These are phyloP conservation scores for Pica pica DNA, from an alignment of 2,113 vertebrate genomes.

Conservation along the genomic window DNA sequence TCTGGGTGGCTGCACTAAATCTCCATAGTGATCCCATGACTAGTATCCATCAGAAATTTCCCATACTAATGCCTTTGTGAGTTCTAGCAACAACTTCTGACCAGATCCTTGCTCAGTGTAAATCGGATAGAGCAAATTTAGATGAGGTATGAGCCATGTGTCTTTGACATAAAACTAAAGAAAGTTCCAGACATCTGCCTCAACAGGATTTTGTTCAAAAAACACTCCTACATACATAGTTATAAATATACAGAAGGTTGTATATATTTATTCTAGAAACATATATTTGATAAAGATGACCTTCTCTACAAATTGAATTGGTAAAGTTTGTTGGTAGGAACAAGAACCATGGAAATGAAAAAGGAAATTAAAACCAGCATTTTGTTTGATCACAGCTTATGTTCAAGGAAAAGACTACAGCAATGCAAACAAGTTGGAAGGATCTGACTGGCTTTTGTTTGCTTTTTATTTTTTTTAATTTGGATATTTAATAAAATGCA, in stretches of 20 bases:
- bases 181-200: constrained; percentile 60
- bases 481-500: background rate
- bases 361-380: background rate
- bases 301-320: constrained; percentile 1
- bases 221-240: constrained; percentile 32
- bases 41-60: background rate
- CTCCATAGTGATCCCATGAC: background rate
- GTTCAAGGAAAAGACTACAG: background rate
- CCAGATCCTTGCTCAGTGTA: background rate
- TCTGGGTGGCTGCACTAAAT: background rate
- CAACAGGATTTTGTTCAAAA: constrained; percentile 50
- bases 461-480: background rate
- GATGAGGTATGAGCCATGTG: background rate
- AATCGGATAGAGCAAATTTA: constrained; percentile 13
- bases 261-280: constrained; percentile 41
- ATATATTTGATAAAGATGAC: constrained; percentile 45
- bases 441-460: background rate
- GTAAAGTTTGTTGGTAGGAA: background rate
- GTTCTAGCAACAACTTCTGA: background rate
- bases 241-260: constrained; percentile 53
- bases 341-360: background rate
- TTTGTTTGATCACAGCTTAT: background rate
- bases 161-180: constrained; percentile 56
- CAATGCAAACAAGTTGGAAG: background rate
- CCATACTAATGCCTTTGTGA: background rate